A percentile compares a stretch with the other conserved stretches of the same genome.
These are phyloP conservation scores for Sinentomon sp. DNA, from an alignment of 2,888 invertebrate species.

Conservation along the genomic window DNA sequence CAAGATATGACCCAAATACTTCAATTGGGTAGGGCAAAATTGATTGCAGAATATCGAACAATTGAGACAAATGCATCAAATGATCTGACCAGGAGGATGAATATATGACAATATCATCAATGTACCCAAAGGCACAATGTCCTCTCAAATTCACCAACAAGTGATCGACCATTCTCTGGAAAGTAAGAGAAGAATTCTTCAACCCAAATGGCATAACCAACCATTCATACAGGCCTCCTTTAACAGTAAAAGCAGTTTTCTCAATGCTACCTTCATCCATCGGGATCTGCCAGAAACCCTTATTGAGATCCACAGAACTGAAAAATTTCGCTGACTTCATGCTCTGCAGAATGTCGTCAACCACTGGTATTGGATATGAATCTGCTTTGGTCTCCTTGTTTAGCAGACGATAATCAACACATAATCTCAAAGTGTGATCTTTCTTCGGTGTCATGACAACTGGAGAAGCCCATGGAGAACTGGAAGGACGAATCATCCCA, in stretches of 20 bases:
- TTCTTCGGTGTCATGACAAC: slow-evolving; percentile 6
- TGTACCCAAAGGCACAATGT: slow-evolving; percentile 5
- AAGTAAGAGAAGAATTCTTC: slow-evolving; percentile 9
- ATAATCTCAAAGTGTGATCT: slow-evolving; percentile 4
- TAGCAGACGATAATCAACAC: slow-evolving; percentile 8
- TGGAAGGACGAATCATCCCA: slow-evolving; percentile 4
- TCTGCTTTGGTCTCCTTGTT: slow-evolving; percentile 7
- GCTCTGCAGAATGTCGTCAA: slow-evolving; percentile 2
- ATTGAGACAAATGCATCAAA: slow-evolving; percentile 7
- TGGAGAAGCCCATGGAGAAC: slow-evolving; percentile 5
- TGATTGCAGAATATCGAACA: too few relatives aligned
- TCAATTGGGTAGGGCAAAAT: too few relatives aligned
- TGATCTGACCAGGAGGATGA: slow-evolving; percentile 5
- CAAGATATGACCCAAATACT: slow-evolving; percentile 11
- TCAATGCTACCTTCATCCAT: slow-evolving; percentile 8
- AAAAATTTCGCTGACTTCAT: slow-evolving; percentile 4
- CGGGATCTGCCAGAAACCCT: slow-evolving; percentile 12
- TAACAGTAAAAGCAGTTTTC: slow-evolving; percentile 13
- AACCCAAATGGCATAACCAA: slow-evolving; percentile 11
- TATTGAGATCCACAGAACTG: slow-evolving; percentile 10
- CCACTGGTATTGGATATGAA: slow-evolving; percentile 5
- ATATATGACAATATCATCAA: slow-evolving; percentile 10
- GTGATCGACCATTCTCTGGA: slow-evolving; percentile 10
- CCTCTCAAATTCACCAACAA: slow-evolving; percentile 4
- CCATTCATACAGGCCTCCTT: slow-evolving; percentile 9